A percentile compares a stretch with the other conserved stretches of the same genome.
Conservation (phyloP, 2,888 invertebrate genomes). For the Tetramorium bicarinatum region DNA sequence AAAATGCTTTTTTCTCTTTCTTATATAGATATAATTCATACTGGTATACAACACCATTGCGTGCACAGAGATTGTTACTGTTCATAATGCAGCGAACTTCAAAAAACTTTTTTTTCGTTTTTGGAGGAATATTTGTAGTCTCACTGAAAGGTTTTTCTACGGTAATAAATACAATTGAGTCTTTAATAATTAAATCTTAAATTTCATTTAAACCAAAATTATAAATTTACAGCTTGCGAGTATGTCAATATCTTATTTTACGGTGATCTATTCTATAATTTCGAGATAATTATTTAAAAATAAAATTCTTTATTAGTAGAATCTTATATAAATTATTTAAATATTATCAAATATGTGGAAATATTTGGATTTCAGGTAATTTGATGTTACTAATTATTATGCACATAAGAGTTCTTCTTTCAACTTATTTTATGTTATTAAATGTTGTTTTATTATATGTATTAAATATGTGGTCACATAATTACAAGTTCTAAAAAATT, state of each 20-base stretch:
- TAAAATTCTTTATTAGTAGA: neutral
- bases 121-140: conserved; percentile 13
- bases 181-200: neutral
- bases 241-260: conserved; percentile 27
- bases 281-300: neutral
- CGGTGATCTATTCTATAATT: conserved; percentile 12
- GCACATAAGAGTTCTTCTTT: neutral
- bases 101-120: neutral
- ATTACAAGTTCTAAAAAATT: neutral
- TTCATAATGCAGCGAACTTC: conserved; percentile 22
- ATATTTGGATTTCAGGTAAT: conserved; percentile 4
- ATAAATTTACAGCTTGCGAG: conserved; percentile 29
- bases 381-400: neutral
- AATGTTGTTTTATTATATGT: neutral
- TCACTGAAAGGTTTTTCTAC: conserved; percentile 7
- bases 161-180: neutral
- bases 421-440: neutral
- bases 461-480: neutral
- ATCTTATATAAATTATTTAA: neutral
- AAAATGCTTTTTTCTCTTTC: neutral
- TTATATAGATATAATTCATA: neutral
- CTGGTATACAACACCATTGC: conserved; percentile 9
- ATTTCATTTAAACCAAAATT: neutral
- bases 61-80: neutral
- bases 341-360: neutral